Conservation (phyloP, 2,888 invertebrate genomes). For the Toxonevra muliebris region DNA sequence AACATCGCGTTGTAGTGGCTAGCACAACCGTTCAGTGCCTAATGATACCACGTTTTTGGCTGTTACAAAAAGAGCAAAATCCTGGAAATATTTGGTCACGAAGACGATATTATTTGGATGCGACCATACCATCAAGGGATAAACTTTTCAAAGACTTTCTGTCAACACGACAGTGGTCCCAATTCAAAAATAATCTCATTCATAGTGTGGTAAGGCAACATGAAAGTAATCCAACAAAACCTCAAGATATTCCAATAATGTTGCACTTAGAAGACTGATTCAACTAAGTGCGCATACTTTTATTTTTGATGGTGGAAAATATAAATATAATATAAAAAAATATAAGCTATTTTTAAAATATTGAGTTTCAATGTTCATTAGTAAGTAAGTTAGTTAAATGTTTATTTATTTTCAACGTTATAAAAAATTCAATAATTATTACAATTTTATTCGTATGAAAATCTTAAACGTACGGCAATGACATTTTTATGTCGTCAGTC, state of each 20-base stretch:
- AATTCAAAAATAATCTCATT: conserved; percentile 6
- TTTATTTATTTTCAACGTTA: too few relatives aligned
- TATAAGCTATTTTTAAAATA: too few relatives aligned
- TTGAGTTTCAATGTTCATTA: too few relatives aligned
- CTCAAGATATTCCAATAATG: conserved; percentile 21
- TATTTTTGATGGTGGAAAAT: too few relatives aligned
- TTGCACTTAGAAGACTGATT: too few relatives aligned
- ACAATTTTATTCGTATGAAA: too few relatives aligned
- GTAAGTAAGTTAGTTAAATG: too few relatives aligned
- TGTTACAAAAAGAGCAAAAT: conserved; percentile 13
- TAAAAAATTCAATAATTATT: too few relatives aligned
- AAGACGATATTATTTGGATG: conserved; percentile 6
- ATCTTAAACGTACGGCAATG: too few relatives aligned
- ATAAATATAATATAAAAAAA: too few relatives aligned
- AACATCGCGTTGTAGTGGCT: conserved; percentile 14
- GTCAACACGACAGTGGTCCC: conserved; percentile 2
- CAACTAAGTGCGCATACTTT: too few relatives aligned
- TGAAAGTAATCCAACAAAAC: neutral
- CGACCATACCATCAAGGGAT: conserved; percentile 14
- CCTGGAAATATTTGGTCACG: conserved; percentile 16
- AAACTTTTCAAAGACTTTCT: conserved; percentile 12
- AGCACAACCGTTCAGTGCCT: conserved; percentile 14
- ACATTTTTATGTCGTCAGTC: too few relatives aligned
- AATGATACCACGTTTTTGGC: conserved; percentile 16
- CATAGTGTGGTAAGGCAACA: neutral